Evolutionary conservation across 2,113 vertebrate species (phyloP).

Genomic region (Monarcha castaneiventris): DNA sequence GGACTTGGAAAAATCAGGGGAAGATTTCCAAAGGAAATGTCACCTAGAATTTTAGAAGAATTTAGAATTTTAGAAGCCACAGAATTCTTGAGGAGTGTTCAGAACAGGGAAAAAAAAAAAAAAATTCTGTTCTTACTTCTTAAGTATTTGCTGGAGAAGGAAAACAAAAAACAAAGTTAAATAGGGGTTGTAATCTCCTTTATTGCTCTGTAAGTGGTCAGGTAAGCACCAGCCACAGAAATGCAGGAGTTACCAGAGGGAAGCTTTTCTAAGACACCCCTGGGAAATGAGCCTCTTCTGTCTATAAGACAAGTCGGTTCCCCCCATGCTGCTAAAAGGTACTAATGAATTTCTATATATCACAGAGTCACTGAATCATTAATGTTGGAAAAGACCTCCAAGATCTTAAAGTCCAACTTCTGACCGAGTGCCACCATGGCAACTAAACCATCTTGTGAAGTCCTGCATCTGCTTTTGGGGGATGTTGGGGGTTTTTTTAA

Average conservation of each 20-base stretch:
- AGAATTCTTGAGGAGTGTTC: not conserved
- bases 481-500: not conserved
- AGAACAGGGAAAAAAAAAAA: not conserved
- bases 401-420: not conserved
- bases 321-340: not conserved
- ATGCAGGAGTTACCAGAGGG: not conserved
- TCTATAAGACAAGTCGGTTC: no score
- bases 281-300: not conserved
- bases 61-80: not conserved
- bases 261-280: not conserved
- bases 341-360: accelerated
- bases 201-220: no score
- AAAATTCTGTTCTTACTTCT: not conserved
- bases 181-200: not conserved
- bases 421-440: not conserved
- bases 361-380: not conserved
- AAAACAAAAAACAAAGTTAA: not conserved
- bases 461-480: accelerated
- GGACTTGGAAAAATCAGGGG: not conserved
- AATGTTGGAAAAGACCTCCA: not conserved
- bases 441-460: not conserved
- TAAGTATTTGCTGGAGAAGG: not conserved
- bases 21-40: not conserved
- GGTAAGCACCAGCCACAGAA: not conserved
- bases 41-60: no score